phyloP scores from a whole-genome alignment of 2,888 invertebrate species.

The Aphidius colemani region DNA sequence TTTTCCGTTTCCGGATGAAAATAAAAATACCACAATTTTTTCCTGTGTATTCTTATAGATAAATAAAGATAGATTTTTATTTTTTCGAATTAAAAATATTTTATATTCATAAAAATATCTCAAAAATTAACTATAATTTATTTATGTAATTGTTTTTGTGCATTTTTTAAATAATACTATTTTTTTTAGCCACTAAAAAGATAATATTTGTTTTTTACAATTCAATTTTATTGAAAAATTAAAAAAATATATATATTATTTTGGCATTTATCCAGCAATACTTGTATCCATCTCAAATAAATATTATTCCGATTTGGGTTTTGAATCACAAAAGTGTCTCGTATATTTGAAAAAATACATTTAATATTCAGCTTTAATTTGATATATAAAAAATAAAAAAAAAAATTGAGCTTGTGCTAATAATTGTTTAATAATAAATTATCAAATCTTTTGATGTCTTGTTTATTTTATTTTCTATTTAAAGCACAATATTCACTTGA shows the following conservation, averaged over 20 bases:
- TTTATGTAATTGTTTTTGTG: neutral
- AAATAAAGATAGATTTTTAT: neutral
- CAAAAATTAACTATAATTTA: constrained; percentile 8
- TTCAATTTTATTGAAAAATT: constrained; percentile 10
- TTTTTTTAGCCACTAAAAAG: neutral
- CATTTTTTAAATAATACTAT: neutral
- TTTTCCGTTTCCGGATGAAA: constrained; percentile 38
- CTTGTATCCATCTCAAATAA: constrained; percentile 40
- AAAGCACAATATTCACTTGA: neutral
- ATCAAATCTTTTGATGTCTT: too few relatives aligned
- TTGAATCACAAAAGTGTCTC: constrained; percentile 18
- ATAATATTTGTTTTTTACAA: constrained; percentile 1
- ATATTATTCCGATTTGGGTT: constrained; percentile 41
- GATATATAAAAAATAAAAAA: neutral
- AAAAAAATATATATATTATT: constrained; percentile 10
- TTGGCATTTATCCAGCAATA: constrained; percentile 42
- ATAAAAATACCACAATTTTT: constrained; percentile 7
- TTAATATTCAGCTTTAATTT: neutral
- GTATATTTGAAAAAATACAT: neutral
- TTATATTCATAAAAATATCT: neutral
- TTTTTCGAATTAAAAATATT: constrained; percentile 1
- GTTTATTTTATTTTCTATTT: neutral
- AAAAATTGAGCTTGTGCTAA: too few relatives aligned
- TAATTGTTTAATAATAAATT: too few relatives aligned
- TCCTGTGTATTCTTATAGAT: neutral